phyloP scores from a whole-genome alignment of 2,888 invertebrate species.

The Strigamia transsilvanica region DNA sequence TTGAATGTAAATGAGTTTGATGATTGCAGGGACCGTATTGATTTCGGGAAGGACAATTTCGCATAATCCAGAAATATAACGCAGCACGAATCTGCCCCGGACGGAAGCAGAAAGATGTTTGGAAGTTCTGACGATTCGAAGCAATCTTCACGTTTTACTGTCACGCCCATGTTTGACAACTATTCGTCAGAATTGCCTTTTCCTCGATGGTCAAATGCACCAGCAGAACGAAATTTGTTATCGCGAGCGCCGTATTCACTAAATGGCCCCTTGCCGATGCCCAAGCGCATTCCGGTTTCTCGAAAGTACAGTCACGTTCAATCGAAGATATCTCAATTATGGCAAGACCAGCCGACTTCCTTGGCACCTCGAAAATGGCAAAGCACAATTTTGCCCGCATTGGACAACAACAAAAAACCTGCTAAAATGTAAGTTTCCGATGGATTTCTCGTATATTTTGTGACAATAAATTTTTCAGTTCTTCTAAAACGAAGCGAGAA shows the following conservation, averaged over 20 bases:
- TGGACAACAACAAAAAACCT: background rate
- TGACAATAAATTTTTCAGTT: background rate
- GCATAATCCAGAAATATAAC: too few species aligned
- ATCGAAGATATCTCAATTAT: conserved; percentile 1
- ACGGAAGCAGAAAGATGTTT: background rate
- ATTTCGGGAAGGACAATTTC: too few species aligned
- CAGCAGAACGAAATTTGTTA: background rate
- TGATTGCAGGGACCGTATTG: too few species aligned
- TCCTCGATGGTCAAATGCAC: background rate
- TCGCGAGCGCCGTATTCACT: background rate
- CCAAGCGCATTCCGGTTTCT: background rate
- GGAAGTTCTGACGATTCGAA: background rate
- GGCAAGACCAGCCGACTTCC: background rate
- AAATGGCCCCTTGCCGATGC: background rate
- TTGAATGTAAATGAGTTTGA: too few species aligned
- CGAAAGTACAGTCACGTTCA: background rate
- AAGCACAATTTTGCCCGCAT: background rate
- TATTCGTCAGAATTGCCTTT: background rate
- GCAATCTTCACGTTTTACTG: background rate
- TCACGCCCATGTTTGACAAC: background rate
- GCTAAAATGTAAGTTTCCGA: background rate
- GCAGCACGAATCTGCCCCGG: too few species aligned
- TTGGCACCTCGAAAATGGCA: background rate
- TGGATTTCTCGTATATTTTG: background rate
- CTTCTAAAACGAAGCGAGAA: background rate